These are phyloP conservation scores for Glyphotaelius pellucidus DNA, from an alignment of 2,888 invertebrate genomes.

Conservation along the genomic window DNA sequence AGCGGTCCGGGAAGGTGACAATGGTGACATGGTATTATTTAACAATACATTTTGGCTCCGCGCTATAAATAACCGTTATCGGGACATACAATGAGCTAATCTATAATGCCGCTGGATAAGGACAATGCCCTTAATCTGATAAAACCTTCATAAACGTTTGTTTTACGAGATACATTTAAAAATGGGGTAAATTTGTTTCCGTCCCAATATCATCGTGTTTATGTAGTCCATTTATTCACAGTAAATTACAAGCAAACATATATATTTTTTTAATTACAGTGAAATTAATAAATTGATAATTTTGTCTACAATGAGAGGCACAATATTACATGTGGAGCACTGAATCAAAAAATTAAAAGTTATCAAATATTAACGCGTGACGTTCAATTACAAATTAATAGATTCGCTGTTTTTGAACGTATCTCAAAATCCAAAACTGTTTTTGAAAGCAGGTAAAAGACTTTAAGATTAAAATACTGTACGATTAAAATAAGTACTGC, in stretches of 20 bases:
- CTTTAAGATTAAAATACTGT: too few relatives aligned
- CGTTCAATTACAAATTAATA: too few relatives aligned
- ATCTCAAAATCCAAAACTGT: too few relatives aligned
- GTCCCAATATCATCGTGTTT: background rate
- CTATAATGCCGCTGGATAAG: background rate
- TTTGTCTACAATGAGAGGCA: too few relatives aligned
- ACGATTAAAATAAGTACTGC: too few relatives aligned
- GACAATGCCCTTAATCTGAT: background rate
- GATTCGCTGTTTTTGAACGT: too few relatives aligned
- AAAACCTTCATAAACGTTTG: background rate
- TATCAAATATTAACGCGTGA: too few relatives aligned
- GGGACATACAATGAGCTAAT: background rate
- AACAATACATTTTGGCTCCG: background rate
- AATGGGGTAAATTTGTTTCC: background rate
- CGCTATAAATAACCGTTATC: background rate
- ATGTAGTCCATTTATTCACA: background rate
- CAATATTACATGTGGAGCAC: too few relatives aligned
- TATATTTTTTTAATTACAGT: background rate
- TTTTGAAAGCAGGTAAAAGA: too few relatives aligned
- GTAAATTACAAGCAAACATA: too few relatives aligned
- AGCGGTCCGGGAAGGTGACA: background rate
- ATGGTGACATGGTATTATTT: background rate
- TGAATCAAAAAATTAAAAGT: too few relatives aligned
- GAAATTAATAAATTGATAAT: too few relatives aligned
- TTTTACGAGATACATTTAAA: background rate